Base-by-base conservation (phyloP, 2,888 invertebrate species). In the Icerya purchasi region DNA sequence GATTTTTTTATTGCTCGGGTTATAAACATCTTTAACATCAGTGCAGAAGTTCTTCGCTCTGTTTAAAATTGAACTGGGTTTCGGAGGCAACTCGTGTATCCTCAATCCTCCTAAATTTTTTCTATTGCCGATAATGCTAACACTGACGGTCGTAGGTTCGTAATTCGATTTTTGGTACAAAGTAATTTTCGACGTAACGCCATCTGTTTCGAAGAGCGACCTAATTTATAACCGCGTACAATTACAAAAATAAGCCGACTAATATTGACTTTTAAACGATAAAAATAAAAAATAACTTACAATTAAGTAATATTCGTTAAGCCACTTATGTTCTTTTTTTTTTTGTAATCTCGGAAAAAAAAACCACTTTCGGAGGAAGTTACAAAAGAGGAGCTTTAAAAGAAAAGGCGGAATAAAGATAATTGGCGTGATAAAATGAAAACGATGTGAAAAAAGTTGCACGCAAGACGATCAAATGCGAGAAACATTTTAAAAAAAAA, bases 81-180 rank as follows among this genome's bases (percentile, higher is more conserved):
- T 73, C 0, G 81, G 79, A 1, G 87, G 87, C 63, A 88, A 71
- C 57, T 81, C 81, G 66, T 80, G 81, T 64, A 88, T 79, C 70
- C 76, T 78, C 68, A 84, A 84, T 62, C 80, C 36, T 36, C 14
- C 36, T 36, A 36, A 14, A 36, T 36, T 8, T 36, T 14, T 36
- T 36, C 5, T 36, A 14, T 14, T 14, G 14, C 14, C 79, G 1
- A 81, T 75, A 62, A 86, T n/a, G 10, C 53, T 22, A 25, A 20
- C 10, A 19, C 76, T 24, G 86, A 70, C 50, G 82, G 79, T 66
- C 90, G 89, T 89, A 0, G 88, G 86, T 70, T 90, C 85, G 69
- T 86, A 89, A 22, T 82, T 83, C 0, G 87, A 86, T 36, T 82
- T 78, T 71, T 92, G 92, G 0, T 75, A 77, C 62, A 93, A 78